Percentiles rank a stretch among this genome's conserved stretches.
Evolutionary conservation across 2,888 invertebrate species (phyloP).

Genomic region (Mamestra brassicae): DNA sequence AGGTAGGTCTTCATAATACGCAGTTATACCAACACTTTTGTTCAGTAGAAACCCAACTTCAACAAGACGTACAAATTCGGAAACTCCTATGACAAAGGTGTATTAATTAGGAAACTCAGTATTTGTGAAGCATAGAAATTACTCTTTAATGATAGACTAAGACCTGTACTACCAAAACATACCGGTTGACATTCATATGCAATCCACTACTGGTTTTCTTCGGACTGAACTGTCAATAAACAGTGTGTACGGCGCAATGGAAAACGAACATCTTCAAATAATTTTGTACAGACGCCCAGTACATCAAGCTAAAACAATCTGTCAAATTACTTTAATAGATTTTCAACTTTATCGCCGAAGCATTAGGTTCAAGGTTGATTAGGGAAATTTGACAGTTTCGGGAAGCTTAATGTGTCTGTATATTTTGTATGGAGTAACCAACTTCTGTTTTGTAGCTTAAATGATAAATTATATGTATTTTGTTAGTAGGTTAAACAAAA

Average conservation of each 20-base stretch:
- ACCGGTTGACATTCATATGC: neutral
- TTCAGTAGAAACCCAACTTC: neutral
- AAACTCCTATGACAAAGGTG: neutral
- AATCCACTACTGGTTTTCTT: neutral
- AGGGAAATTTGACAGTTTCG: too few species aligned
- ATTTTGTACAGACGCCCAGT: too few species aligned
- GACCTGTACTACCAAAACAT: neutral
- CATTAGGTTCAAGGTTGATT: too few species aligned
- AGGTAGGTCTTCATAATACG: neutral
- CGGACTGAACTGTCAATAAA: neutral
- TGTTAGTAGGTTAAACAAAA: too few species aligned
- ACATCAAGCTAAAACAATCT: too few species aligned
- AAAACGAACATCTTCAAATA: neutral
- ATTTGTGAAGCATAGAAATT: neutral
- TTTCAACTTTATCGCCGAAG: too few species aligned
- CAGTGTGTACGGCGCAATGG: neutral
- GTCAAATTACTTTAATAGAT: too few species aligned
- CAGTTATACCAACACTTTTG: neutral
- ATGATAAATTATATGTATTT: too few species aligned
- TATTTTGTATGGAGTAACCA: neutral
- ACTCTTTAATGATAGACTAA: neutral
- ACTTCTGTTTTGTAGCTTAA: neutral
- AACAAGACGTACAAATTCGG: neutral
- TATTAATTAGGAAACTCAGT: neutral
- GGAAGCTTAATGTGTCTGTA: too few species aligned